Percentiles rank a stretch among this genome's conserved stretches.
Conservation (phyloP, 1,140 invertebrate genomes). For the Apis dorsata region DNA sequence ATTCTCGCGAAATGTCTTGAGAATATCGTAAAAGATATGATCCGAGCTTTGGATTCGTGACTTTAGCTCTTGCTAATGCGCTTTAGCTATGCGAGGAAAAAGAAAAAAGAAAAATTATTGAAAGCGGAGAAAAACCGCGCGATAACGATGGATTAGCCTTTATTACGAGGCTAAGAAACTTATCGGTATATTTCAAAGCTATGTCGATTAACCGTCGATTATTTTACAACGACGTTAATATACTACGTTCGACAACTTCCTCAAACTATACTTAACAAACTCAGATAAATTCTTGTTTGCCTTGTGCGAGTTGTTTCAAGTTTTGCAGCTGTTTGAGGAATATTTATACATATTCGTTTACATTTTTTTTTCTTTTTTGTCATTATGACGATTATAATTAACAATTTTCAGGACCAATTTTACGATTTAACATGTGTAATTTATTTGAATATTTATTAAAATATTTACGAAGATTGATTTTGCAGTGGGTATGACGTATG, state of each 20-base stretch:
- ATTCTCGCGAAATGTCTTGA: not conserved
- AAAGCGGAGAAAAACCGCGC: not conserved
- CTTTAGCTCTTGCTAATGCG: no score
- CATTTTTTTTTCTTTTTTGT: not conserved
- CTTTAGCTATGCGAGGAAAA: no score
- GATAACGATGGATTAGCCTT: conserved; percentile 7
- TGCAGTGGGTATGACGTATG: conserved; percentile 66
- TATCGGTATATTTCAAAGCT: conserved; percentile 1
- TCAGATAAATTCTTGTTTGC: conserved; percentile 14
- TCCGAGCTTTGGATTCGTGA: not conserved
- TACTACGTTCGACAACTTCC: conserved; percentile 9
- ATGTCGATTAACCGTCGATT: conserved; percentile 2
- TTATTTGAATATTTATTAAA: no score
- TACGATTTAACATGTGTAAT: no score
- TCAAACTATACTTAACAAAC: not conserved
- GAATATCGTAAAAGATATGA: not conserved
- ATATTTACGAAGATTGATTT: not conserved
- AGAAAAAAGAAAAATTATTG: no score
- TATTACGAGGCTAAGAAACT: not conserved
- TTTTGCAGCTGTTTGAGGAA: not conserved
- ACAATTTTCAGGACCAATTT: no score
- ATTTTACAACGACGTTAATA: not conserved
- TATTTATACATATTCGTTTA: not conserved
- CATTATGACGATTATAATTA: not conserved
- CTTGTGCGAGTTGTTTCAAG: not conserved